These are phyloP conservation scores for Shargacucullia verbasci DNA, from an alignment of 2,888 invertebrate genomes.

Conservation along the genomic window DNA sequence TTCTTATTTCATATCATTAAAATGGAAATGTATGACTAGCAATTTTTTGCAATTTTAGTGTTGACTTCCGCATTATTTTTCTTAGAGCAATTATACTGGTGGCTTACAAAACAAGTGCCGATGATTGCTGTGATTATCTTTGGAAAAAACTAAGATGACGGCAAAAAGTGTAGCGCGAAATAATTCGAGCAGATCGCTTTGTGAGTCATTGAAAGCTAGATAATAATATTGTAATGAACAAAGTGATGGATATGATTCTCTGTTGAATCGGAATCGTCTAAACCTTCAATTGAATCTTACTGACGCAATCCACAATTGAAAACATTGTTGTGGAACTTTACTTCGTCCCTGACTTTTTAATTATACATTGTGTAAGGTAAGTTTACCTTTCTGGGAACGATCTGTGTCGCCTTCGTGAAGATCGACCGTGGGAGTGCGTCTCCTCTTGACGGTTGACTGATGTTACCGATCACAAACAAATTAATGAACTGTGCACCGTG, in stretches of 20 bases:
- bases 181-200: conserved; percentile 74
- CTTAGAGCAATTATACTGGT: conserved; percentile 51
- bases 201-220: conserved; percentile 69
- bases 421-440: conserved; percentile 79
- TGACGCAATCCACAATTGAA: conserved; percentile 59
- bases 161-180: conserved; percentile 68
- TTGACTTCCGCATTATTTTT: conserved; percentile 61
- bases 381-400: conserved; percentile 69
- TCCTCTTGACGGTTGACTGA: conserved; percentile 82
- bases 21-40: conserved; percentile 52
- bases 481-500: conserved; percentile 72
- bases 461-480: conserved; percentile 83
- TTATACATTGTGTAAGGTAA: conserved; percentile 69
- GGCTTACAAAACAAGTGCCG: conserved; percentile 57
- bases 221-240: conserved; percentile 64
- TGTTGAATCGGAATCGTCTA: conserved; percentile 63
- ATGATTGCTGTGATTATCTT: conserved; percentile 64
- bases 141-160: conserved; percentile 57
- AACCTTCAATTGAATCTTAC: conserved; percentile 50
- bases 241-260: conserved; percentile 61
- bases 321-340: conserved; percentile 53
- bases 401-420: conserved; percentile 65
- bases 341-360: conserved; percentile 69
- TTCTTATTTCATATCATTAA: conserved; percentile 46
- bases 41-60: conserved; percentile 45